Evolutionary conservation across 35 echinoderm and acorn worm species (phyloP).

Genomic region (Nesometra sesokonis): DNA sequence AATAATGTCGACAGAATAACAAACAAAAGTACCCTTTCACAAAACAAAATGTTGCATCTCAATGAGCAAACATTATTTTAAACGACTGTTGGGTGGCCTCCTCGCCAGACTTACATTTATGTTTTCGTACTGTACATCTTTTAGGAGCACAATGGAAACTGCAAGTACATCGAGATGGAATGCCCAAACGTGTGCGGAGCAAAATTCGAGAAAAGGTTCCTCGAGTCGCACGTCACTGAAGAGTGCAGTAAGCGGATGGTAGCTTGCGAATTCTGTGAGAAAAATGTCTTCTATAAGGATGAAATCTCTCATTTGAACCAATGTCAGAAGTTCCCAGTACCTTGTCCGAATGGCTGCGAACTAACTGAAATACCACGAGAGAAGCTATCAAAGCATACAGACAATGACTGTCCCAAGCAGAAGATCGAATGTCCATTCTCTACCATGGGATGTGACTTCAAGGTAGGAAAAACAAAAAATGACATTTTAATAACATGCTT

Average conservation of each 20-base stretch:
- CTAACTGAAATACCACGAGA: constrained; percentile 83
- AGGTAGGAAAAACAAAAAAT: constrained; percentile 37
- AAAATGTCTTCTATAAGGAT: constrained; percentile 88
- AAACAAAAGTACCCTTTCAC: too few relatives aligned
- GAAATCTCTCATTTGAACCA: constrained; percentile 97
- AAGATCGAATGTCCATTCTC: constrained; percentile 89
- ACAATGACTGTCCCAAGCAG: constrained; percentile 82
- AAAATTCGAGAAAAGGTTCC: constrained; percentile 91
- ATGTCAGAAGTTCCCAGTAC: constrained; percentile 70
- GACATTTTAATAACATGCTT: neutral
- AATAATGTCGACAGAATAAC: too few relatives aligned
- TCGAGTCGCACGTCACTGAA: constrained; percentile 64
- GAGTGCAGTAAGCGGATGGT: constrained; percentile 90
- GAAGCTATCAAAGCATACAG: constrained; percentile 74
- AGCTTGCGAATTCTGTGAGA: constrained; percentile 87
- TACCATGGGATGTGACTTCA: constrained; percentile 74
- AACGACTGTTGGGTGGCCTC: too few relatives aligned
- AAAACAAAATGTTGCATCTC: too few relatives aligned
- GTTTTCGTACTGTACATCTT: too few relatives aligned
- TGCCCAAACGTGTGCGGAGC: constrained; percentile 92
- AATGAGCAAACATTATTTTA: too few relatives aligned
- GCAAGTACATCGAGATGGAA: constrained; percentile 77
- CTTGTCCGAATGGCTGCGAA: constrained; percentile 93
- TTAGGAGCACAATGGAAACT: constrained; percentile 55
- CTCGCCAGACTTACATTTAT: too few relatives aligned